Percentiles rank a stretch among this genome's conserved stretches.
These are phyloP conservation scores for Antechinus flavipes DNA, from an alignment of 2,113 vertebrate genomes.

Conservation along the genomic window DNA sequence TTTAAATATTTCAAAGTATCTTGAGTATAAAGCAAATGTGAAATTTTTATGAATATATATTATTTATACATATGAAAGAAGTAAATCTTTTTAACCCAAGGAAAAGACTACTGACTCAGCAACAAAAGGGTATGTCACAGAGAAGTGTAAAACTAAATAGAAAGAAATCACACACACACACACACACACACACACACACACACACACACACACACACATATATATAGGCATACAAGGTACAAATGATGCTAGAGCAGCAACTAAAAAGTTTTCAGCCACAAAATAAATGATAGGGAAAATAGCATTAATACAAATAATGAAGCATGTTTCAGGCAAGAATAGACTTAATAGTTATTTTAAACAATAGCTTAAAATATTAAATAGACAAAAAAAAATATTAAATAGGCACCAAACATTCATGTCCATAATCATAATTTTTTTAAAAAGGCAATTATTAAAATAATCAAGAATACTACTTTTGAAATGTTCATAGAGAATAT, in stretches of 20 bases:
- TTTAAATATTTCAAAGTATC: background rate
- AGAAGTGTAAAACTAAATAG: slow-evolving; percentile 17
- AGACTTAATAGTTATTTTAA: background rate
- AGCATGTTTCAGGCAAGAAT: slow-evolving; percentile 23
- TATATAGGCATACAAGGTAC: background rate
- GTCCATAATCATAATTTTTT: too few species aligned
- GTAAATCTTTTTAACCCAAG: slow-evolving; percentile 10
- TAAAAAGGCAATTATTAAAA: too few species aligned
- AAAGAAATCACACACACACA: background rate
- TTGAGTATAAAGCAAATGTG: slow-evolving; percentile 40
- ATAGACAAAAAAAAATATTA: too few species aligned
- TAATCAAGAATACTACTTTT: too few species aligned
- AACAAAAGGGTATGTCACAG: slow-evolving; percentile 21
- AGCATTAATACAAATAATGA: slow-evolving; percentile 3
- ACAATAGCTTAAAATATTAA: background rate
- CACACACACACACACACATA: too few species aligned
- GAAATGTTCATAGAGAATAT: too few species aligned
- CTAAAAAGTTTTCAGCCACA: slow-evolving; percentile 33
- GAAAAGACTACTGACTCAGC: background rate
- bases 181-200: too few species aligned
- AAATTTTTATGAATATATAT: background rate
- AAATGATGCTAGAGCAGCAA: slow-evolving; percentile 11
- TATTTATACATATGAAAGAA: background rate
- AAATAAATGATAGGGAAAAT: slow-evolving; percentile 10
- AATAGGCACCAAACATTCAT: too few species aligned